Conservation (phyloP, 2,888 invertebrate genomes). For the Meghimatium bilineatum region DNA sequence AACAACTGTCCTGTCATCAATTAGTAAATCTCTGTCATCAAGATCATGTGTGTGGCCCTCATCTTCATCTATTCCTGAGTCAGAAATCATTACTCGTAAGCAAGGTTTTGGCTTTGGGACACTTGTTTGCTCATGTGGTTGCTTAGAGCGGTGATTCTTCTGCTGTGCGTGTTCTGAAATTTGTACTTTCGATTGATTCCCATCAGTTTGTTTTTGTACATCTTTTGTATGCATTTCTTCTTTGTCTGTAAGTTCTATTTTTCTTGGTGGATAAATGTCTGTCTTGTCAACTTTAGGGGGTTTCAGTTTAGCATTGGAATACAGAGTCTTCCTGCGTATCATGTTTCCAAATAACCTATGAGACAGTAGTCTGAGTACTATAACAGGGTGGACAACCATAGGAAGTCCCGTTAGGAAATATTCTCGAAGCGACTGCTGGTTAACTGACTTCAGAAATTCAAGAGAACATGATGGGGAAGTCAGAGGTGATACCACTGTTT, state of each 20-base stretch:
- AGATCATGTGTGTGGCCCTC: conserved; percentile 38
- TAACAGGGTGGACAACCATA: conserved; percentile 80
- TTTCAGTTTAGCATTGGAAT: conserved; percentile 59
- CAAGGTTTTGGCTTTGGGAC: conserved; percentile 34
- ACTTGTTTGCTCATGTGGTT: conserved; percentile 12
- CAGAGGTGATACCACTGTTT: conserved; percentile 59
- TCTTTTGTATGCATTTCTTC: conserved; percentile 20
- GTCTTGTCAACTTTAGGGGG: conserved; percentile 64
- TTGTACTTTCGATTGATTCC: background rate
- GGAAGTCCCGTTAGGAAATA: conserved; percentile 77
- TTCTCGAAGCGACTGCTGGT: conserved; percentile 67
- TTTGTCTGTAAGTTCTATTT: conserved; percentile 37
- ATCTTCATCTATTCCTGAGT: conserved; percentile 46
- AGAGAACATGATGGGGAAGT: conserved; percentile 68
- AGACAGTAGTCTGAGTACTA: conserved; percentile 80
- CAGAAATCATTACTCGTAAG: conserved; percentile 43
- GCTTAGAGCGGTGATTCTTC: conserved; percentile 42
- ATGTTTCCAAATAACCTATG: conserved; percentile 80
- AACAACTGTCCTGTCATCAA: background rate
- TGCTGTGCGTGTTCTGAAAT: background rate
- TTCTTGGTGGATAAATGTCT: conserved; percentile 67
- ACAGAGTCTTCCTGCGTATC: conserved; percentile 78
- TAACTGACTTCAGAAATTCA: conserved; percentile 63
- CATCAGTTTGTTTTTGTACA: background rate
- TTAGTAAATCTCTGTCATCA: conserved; percentile 28